phyloP scores from a whole-genome alignment of 2,113 vertebrate genomes.

The Podilymbus podiceps region DNA sequence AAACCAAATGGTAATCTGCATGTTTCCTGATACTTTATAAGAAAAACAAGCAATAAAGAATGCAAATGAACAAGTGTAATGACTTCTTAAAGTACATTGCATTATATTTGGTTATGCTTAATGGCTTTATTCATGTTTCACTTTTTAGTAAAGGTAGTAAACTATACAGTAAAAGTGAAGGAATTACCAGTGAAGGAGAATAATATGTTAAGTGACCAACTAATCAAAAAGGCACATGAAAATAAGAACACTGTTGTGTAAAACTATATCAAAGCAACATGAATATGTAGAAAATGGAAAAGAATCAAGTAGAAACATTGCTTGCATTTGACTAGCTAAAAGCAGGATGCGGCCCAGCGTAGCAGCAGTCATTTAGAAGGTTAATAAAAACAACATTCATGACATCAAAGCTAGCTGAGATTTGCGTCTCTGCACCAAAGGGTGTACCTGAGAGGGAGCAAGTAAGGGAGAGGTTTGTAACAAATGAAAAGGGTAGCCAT shows the following conservation, averaged over 20 bases:
- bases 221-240: conserved; percentile 32
- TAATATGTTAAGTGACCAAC: not conserved
- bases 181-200: conserved; percentile 9
- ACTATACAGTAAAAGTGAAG: conserved; percentile 10
- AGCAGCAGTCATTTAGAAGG: conserved; percentile 6
- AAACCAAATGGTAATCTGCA: conserved; percentile 62
- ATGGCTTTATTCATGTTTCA: conserved; percentile 11
- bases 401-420: conserved; percentile 38
- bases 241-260: not conserved
- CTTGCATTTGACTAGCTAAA: not conserved
- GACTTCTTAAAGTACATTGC: conserved; percentile 25
- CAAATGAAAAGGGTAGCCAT: not conserved
- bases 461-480: not conserved
- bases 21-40: conserved; percentile 57
- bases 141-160: not conserved
- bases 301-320: conserved; percentile 10
- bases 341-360: not conserved
- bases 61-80: conserved; percentile 54
- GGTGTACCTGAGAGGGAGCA: not conserved
- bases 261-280: not conserved
- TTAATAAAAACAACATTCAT: conserved; percentile 51
- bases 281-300: not conserved
- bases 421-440: conserved; percentile 41
- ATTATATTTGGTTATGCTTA: conserved; percentile 49
- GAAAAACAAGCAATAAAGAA: conserved; percentile 68